These are phyloP conservation scores for Amiota communis DNA, from an alignment of 2,888 invertebrate species.

Conservation along the genomic window DNA sequence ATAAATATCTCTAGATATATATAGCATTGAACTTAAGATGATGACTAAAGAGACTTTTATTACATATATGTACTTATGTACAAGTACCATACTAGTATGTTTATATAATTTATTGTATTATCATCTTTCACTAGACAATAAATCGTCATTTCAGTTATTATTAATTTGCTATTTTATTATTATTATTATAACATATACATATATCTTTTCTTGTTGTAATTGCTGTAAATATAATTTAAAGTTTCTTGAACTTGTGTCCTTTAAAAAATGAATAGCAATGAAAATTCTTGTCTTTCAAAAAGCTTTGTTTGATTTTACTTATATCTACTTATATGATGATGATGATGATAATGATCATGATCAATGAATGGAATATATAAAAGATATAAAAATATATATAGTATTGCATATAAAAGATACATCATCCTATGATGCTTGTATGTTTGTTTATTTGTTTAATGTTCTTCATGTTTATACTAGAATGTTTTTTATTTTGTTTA, in stretches of 20 bases:
- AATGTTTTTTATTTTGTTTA: conserved; percentile 17
- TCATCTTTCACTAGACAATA: too few species aligned
- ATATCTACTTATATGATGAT: not conserved
- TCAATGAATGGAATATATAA: not conserved
- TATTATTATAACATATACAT: too few species aligned
- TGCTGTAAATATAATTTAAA: conserved; percentile 44
- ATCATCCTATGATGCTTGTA: conserved; percentile 3
- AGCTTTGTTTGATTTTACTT: not conserved
- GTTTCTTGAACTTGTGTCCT: conserved; percentile 69
- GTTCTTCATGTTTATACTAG: conserved; percentile 19
- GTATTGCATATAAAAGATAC: not conserved
- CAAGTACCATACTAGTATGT: not conserved
- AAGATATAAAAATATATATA: not conserved
- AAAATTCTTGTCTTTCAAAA: conserved; percentile 31
- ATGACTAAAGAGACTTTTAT: too few species aligned
- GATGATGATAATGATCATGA: not conserved
- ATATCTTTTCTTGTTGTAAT: conserved; percentile 10
- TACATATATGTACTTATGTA: not conserved
- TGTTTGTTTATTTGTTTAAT: conserved; percentile 26
- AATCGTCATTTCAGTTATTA: too few species aligned
- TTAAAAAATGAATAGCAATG: conserved; percentile 46
- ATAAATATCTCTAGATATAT: too few species aligned
- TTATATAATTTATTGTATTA: not conserved
- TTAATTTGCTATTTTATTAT: too few species aligned
- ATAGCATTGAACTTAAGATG: too few species aligned